Conservation (phyloP, 1,140 invertebrate genomes). For the Nymphalis io region DNA sequence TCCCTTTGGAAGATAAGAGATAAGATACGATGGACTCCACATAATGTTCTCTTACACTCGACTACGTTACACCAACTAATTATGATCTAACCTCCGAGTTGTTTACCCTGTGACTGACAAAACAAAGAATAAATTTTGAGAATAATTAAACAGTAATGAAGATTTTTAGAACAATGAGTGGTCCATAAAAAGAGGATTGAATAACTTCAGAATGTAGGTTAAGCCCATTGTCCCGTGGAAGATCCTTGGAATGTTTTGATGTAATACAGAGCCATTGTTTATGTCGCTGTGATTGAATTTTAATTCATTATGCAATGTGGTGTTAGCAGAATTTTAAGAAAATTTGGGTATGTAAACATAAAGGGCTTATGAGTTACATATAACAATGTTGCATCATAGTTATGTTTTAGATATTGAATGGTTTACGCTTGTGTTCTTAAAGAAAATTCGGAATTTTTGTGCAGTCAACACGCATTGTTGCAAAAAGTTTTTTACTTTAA, state of each 20-base stretch:
- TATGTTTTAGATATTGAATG: too few relatives aligned
- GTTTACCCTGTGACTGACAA: constrained; percentile 7
- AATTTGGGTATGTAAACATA: too few relatives aligned
- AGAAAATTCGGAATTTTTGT: too few relatives aligned
- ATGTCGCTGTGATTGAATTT: neutral
- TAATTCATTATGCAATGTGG: neutral
- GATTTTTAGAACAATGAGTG: neutral
- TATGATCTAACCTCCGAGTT: constrained; percentile 7
- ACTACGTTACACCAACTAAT: neutral
- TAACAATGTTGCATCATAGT: too few relatives aligned
- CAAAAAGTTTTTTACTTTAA: too few relatives aligned
- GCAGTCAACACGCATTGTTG: too few relatives aligned
- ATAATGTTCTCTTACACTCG: constrained; percentile 5
- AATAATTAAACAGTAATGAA: constrained; percentile 10
- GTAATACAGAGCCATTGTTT: neutral
- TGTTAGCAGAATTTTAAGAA: neutral
- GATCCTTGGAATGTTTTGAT: constrained; percentile 4
- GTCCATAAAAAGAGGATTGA: neutral
- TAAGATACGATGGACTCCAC: constrained; percentile 10
- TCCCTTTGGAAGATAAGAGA: constrained; percentile 9
- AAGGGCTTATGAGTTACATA: too few relatives aligned
- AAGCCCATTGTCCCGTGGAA: neutral
- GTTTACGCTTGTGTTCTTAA: too few relatives aligned
- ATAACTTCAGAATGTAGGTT: neutral
- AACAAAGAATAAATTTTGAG: constrained; percentile 9